Base-by-base conservation (phyloP, 2,888 invertebrate species). In the Nomada lathburiana region DNA sequence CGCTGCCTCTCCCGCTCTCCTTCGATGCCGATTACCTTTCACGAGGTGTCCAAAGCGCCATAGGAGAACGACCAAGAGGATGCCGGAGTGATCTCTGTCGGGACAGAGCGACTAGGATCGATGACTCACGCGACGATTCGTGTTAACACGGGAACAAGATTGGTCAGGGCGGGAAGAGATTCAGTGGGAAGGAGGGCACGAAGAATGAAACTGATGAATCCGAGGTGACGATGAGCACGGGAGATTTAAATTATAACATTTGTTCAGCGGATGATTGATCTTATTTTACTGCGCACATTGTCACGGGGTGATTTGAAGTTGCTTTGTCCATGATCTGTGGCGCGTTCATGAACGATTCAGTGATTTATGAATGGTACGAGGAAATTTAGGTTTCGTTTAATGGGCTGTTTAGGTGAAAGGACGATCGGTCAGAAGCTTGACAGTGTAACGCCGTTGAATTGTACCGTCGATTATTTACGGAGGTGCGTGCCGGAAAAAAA, bases 21-120 rank as follows among this genome's bases (percentile, higher is more conserved):
- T 85, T 73, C 57, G 26, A 69, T 63, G 63, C 60, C 72, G 62
- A 63, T 83, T 71, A 83, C 86, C 86, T 88, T 86, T 86, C 86
- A 88, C 86, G 88, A 80, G 73, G 80, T 83, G 86, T 82, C 77
- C 79, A 71, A 50, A 60, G 71, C 50, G 9, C 71, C 62, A 55
- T 18, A 47, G 74, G 53, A 76, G 36, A 76, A 63, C 65, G 36
- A 36, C 81, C 57, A 47, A n/a, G 68, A 76, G 26, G 60, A 73
- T 50, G 73, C 26, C 26, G 23, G 69, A 68, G 70, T 64, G 64
- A 80, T 80, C 47, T 69, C 73, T 36, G n/a, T 36, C 55, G 47
- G 63, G n/a, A 36, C 52, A 2, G 52, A 26, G 18, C 13, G 36
- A 13, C 44, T 36, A 10, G 47, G 2, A 29, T 2, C 44, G 20